phyloP scores from a whole-genome alignment of 1,140 invertebrate genomes.

The Platyscapa corneri region DNA sequence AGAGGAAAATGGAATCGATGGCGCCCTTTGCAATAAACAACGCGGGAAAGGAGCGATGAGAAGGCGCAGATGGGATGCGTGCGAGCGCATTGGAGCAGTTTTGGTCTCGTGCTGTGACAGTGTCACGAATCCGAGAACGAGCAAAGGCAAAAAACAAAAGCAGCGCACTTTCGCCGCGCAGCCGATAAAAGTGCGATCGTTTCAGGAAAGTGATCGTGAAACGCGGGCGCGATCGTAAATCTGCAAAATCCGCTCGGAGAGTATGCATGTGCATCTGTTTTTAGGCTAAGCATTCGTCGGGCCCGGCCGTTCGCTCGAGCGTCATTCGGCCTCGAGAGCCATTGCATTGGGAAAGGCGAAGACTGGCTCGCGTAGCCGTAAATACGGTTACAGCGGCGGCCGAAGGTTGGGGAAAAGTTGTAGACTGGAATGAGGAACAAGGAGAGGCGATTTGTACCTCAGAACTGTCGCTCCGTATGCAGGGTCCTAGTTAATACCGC shows the following conservation, averaged over 20 bases:
- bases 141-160: neutral
- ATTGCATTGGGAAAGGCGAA: too few relatives aligned
- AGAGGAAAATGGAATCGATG: neutral
- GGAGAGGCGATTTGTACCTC: neutral
- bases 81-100: neutral
- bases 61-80: too few relatives aligned
- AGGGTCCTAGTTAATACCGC: neutral
- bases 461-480: neutral
- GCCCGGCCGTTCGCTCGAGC: neutral
- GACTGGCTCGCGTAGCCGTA: neutral
- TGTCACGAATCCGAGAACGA: neutral
- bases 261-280: too few relatives aligned
- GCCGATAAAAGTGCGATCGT: neutral
- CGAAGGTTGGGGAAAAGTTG: neutral
- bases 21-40: neutral
- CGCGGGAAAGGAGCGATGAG: too few relatives aligned
- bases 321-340: neutral
- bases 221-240: slow-evolving; percentile 11
- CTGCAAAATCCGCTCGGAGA: neutral
- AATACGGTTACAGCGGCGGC: too few relatives aligned
- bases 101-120: neutral
- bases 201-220: neutral
- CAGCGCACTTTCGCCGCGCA: neutral
- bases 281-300: neutral
- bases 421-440: neutral